phyloP scores from a whole-genome alignment of 2,888 invertebrate genomes.

The Leptinotarsa juncta region DNA sequence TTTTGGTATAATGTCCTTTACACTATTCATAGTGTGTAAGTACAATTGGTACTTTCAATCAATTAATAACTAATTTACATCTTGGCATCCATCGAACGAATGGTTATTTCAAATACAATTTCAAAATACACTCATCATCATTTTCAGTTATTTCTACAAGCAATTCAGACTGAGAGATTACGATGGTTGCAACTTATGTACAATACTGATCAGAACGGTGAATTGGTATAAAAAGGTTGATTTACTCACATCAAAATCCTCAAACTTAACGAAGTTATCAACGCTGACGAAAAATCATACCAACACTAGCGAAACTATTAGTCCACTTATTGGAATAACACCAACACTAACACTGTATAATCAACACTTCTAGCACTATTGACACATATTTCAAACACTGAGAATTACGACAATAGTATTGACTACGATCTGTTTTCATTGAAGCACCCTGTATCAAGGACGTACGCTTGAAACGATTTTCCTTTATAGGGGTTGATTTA shows the following conservation, averaged over 20 bases:
- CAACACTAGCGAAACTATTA: neutral
- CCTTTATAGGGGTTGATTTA: neutral
- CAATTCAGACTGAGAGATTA: too few relatives aligned
- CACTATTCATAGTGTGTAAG: too few relatives aligned
- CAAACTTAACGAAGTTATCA: neutral
- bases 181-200: too few relatives aligned
- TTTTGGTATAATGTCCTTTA: too few relatives aligned
- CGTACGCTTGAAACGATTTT: neutral
- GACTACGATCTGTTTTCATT: neutral
- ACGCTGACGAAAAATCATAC: neutral
- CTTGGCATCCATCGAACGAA: too few relatives aligned
- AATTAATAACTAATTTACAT: too few relatives aligned
- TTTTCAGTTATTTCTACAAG: too few relatives aligned
- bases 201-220: too few relatives aligned
- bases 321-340: neutral
- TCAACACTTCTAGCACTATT: conserved; percentile 3
- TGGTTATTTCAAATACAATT: too few relatives aligned
- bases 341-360: neutral
- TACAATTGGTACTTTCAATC: too few relatives aligned
- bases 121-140: too few relatives aligned
- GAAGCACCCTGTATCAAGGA: too few relatives aligned
- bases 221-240: neutral
- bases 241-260: neutral
- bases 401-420: neutral
- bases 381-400: neutral